A percentile compares a stretch with the other conserved stretches of the same genome.
Evolutionary conservation across 2,797 vertebrate species (phyloP).

Genomic region (Falco peregrinus): DNA sequence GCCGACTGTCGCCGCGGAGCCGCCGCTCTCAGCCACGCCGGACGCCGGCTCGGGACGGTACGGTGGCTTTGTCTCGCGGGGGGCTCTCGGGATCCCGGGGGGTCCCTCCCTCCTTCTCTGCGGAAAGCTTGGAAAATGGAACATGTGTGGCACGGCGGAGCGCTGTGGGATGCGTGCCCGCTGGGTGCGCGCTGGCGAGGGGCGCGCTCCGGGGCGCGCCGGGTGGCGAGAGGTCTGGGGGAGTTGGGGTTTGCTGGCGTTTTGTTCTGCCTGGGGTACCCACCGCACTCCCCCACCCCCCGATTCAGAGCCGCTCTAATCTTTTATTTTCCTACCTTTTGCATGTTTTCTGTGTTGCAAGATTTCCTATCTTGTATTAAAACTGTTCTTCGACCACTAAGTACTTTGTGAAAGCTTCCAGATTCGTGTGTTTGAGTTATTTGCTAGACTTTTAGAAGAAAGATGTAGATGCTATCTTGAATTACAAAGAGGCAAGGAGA

Average conservation of each 20-base stretch:
- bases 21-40: background rate
- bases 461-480: background rate
- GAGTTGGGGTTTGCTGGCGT: background rate
- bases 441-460: background rate
- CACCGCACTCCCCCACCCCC: too few relatives aligned
- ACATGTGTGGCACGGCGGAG: rapidly evolving
- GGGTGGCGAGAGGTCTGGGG: background rate
- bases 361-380: background rate
- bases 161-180: background rate
- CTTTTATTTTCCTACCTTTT: background rate
- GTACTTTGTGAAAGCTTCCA: background rate
- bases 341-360: background rate
- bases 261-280: background rate
- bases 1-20: background rate
- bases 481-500: background rate
- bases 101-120: background rate
- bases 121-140: rapidly evolving
- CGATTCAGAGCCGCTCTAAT: background rate
- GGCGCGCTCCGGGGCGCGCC: background rate
- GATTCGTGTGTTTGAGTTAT: background rate
- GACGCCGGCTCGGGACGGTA: background rate
- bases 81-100: background rate
- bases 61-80: background rate
- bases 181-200: background rate
- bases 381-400: background rate